Percentiles rank a stretch among this genome's conserved stretches.
Conservation (phyloP, 2,888 invertebrate genomes). For the Plagodis dolabraria region DNA sequence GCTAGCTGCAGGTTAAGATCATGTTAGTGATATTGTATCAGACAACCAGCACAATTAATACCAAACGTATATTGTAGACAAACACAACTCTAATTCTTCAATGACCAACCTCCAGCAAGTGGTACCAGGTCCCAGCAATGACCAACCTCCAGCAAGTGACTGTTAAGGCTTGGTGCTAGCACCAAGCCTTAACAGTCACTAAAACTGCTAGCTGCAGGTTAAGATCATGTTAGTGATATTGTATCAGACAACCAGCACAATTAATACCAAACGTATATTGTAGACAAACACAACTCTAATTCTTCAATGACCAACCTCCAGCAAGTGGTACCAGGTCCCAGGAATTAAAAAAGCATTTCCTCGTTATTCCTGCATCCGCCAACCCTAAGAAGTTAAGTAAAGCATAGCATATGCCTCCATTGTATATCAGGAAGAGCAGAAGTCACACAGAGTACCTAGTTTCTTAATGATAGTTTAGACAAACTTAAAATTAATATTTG, state of each 20-base stretch:
- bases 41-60: no score
- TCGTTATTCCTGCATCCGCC: slow-evolving; percentile 71
- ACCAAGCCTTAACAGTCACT: no score
- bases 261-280: no score
- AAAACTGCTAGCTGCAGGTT: no score
- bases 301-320: slow-evolving; percentile 55
- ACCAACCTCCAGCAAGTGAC: no score
- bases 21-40: no score
- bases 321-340: slow-evolving; percentile 76
- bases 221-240: no score
- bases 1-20: no score
- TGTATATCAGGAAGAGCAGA: slow-evolving; percentile 73
- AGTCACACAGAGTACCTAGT: slow-evolving; percentile 49
- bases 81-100: not conserved
- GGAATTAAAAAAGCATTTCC: slow-evolving; percentile 69
- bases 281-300: not conserved
- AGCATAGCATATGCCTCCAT: slow-evolving; percentile 72
- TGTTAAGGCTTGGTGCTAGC: no score
- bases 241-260: no score
- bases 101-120: slow-evolving; percentile 63
- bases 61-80: no score
- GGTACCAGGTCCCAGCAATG: slow-evolving; percentile 77
- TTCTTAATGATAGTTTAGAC: no score
- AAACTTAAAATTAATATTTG: not conserved
- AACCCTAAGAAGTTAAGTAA: slow-evolving; percentile 60